A percentile compares a stretch with the other conserved stretches of the same genome.
Conservation (phyloP, 2,888 invertebrate genomes). For the Rhamnusium bicolor region DNA sequence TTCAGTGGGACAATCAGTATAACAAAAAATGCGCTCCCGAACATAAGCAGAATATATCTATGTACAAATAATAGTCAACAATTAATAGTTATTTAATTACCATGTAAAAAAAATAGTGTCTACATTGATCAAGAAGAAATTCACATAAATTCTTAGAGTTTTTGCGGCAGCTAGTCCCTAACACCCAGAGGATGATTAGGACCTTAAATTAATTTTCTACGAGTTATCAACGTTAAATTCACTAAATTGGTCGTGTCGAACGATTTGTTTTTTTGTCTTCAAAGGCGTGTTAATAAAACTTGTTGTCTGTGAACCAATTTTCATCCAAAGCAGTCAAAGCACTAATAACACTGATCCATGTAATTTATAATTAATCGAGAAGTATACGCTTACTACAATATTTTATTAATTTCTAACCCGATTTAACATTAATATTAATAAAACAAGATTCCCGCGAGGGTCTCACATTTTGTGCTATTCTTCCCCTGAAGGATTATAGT, state of each 20-base stretch:
- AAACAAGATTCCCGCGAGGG: slow-evolving; percentile 1
- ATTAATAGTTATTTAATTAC: background rate
- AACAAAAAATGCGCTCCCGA: too few species aligned
- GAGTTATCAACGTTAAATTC: background rate
- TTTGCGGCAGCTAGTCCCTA: too few species aligned
- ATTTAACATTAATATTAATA: background rate
- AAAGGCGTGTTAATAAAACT: background rate
- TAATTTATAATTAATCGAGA: background rate
- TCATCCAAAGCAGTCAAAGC: background rate
- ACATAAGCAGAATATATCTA: too few species aligned
- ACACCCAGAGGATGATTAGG: background rate
- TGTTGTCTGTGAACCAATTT: background rate
- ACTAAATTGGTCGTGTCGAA: background rate
- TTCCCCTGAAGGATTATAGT: slow-evolving; percentile 36
- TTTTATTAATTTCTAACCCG: background rate
- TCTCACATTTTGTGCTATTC: slow-evolving; percentile 37
- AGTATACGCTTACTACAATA: background rate
- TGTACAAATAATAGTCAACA: too few species aligned
- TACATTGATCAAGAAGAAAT: background rate
- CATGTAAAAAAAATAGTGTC: background rate
- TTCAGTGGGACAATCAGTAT: too few species aligned
- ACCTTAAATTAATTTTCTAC: background rate
- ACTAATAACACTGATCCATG: background rate
- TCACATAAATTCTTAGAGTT: background rate
- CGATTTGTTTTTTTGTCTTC: background rate